Percentiles rank a stretch among this genome's conserved stretches.
Evolutionary conservation across 2,797 vertebrate species (phyloP).

Genomic region (Numenius phaeopus): DNA sequence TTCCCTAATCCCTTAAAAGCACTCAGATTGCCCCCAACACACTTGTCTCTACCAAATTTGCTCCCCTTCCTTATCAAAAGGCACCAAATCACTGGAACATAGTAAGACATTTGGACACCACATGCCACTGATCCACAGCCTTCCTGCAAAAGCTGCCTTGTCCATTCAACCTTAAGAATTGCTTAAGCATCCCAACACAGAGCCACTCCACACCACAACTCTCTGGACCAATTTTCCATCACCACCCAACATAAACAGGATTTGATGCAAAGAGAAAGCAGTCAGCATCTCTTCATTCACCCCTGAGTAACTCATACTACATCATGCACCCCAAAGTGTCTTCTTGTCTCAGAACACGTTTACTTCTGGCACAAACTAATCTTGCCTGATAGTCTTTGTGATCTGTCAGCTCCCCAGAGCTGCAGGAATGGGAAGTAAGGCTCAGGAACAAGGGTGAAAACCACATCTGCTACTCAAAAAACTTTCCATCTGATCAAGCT

Average conservation of each 20-base stretch:
- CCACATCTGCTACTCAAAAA: background rate
- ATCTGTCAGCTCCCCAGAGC: background rate
- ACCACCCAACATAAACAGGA: background rate
- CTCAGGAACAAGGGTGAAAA: background rate
- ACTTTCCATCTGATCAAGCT: background rate
- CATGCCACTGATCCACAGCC: background rate
- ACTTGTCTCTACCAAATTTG: background rate
- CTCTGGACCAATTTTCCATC: background rate
- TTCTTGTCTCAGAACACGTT: background rate
- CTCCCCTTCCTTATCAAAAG: background rate
- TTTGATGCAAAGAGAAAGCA: background rate
- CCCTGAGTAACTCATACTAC: background rate
- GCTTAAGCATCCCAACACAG: background rate
- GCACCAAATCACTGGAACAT: background rate
- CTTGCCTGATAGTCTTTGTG: background rate
- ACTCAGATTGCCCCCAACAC: background rate
- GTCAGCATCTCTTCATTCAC: background rate
- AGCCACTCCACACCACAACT: background rate
- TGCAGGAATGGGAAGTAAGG: background rate
- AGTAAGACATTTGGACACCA: background rate
- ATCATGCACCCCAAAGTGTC: background rate
- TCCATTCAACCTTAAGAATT: background rate
- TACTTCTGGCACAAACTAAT: background rate
- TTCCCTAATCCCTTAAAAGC: background rate
- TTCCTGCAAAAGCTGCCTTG: background rate